Evolutionary conservation across 2,113 vertebrate species (phyloP).

Genomic region (Axis porcinus): DNA sequence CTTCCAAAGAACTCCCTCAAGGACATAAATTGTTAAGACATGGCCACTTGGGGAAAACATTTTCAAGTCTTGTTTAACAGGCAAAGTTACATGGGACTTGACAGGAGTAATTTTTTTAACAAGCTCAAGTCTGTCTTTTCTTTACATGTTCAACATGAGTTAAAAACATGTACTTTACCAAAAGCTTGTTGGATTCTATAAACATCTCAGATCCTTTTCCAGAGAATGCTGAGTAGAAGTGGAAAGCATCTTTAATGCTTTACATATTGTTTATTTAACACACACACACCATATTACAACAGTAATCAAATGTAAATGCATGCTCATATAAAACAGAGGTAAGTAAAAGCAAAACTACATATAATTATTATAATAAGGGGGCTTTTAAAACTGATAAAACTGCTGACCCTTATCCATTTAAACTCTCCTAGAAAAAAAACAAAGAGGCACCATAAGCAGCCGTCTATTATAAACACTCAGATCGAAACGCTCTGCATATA

Average conservation of each 20-base stretch:
- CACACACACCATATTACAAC: background rate
- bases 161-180: constrained; percentile 51
- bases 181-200: constrained; percentile 33
- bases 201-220: constrained; percentile 36
- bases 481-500: background rate
- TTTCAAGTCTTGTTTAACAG: constrained; percentile 57
- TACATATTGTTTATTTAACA: background rate
- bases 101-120: constrained; percentile 56
- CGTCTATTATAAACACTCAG: background rate
- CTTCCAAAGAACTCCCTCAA: constrained; percentile 48
- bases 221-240: background rate
- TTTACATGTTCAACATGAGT: constrained; percentile 9
- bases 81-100: constrained; percentile 45
- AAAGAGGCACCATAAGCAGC: background rate
- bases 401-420: background rate
- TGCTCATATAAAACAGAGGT: background rate
- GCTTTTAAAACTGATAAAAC: constrained; percentile 13
- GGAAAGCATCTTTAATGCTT: background rate
- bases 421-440: background rate
- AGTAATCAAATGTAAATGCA: constrained; percentile 20
- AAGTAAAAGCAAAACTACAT: background rate
- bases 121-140: constrained; percentile 50
- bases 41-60: constrained; percentile 47
- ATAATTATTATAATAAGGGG: background rate
- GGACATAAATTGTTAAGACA: constrained; percentile 63